Evolutionary conservation across 2,113 vertebrate genomes (phyloP), one percentile per base, ranked within the genome.

Genomic region (Vulpes ferrilata): DNA sequence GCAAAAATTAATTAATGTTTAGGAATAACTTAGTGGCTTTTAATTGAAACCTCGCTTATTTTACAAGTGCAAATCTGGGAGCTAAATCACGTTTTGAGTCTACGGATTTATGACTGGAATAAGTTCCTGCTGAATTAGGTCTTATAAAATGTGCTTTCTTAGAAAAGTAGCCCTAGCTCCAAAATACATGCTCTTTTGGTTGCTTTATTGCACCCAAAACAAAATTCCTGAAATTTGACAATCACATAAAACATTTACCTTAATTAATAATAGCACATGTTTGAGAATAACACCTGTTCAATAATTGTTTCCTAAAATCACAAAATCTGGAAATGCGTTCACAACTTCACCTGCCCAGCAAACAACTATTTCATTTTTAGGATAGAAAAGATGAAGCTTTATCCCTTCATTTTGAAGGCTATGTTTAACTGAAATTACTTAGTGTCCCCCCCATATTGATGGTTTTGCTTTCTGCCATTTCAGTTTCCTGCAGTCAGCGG

Each of bases 31-130:
- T 96, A 80, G 67, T 96, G 98, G 55, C 88, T 87, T 97, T 95
- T 97, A 81, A 97, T 90, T 95, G 96, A 95, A 95, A 93, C 78
- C 85, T 91, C 60, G 80, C 91, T 97, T 95, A 90, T 91, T 97
- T 97, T 85, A 81, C 67, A 94, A 78, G 79, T 81, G 76, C 95
- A 97, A 87, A 90, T 93, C 96, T 88, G 87, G 76, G 79, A 74
- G 78, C 92, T 94, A 87, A 97, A 95, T 96, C 80, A 93, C 85
- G 81, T 94, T 96, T 95, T 95, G 90, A 89, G 85, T 67, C 81
- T 89, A 78, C 11, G 10, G 55, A 93, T 97, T 96, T 97, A 96
- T 88, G 88, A 85, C 85, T 93, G 27, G 79, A 87, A 86, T 93
- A 62, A 93, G 38, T 91, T 88, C 59, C 96, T 73, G 69, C 86